Evolutionary conservation across 2,113 vertebrate genomes (phyloP).

Genomic region (Epinephelus moara): DNA sequence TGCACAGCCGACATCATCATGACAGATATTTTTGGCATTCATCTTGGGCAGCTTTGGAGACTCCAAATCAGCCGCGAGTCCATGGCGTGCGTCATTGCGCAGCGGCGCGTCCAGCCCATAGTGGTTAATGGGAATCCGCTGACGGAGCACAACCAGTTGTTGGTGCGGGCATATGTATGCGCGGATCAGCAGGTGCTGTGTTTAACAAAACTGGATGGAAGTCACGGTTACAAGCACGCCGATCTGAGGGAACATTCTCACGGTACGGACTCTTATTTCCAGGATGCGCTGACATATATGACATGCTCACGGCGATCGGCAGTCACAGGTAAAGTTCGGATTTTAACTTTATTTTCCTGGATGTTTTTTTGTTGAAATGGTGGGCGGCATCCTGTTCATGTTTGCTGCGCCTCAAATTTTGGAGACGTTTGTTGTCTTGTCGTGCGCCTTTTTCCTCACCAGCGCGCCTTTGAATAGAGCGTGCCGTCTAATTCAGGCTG

Average conservation of each 20-base stretch:
- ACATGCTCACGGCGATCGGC: constrained; percentile 44
- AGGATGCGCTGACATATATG: constrained; percentile 58
- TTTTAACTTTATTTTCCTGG: constrained; percentile 29
- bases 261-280: constrained; percentile 52
- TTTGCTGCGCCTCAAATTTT: background rate
- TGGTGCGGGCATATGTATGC: constrained; percentile 50
- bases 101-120: constrained; percentile 61
- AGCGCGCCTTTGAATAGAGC: constrained; percentile 28
- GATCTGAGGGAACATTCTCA: constrained; percentile 27
- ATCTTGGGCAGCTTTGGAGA: constrained; percentile 56
- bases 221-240: background rate
- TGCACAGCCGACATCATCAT: constrained; percentile 3
- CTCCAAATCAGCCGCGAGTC: constrained; percentile 63
- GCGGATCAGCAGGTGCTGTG: constrained; percentile 66
- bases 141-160: constrained; percentile 74
- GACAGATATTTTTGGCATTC: constrained; percentile 31
- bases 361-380: background rate
- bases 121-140: constrained; percentile 65
- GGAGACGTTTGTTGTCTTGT: background rate
- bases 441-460: constrained; percentile 6
- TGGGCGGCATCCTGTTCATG: background rate
- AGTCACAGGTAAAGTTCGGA: constrained; percentile 69
- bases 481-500: background rate
- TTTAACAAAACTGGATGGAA: constrained; percentile 50
- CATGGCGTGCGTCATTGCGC: constrained; percentile 78